A percentile compares a stretch with the other conserved stretches of the same genome.
Evolutionary conservation across 2,888 invertebrate genomes (phyloP).

Genomic region (Harpagoxenus sublaevis): DNA sequence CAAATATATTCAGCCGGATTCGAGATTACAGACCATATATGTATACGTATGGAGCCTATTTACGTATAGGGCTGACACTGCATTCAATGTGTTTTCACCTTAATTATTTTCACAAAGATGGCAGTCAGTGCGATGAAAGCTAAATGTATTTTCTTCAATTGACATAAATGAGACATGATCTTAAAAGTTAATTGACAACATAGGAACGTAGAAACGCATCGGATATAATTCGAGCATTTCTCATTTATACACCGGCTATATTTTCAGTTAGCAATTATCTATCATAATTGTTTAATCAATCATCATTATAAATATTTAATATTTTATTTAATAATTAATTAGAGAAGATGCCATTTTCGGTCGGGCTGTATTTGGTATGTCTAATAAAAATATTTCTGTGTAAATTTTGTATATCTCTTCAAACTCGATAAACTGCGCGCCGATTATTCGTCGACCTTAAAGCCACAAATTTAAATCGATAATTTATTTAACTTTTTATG

Average conservation of each 20-base stretch:
- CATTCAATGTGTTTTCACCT: not conserved
- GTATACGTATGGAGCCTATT: not conserved
- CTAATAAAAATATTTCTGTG: too few species aligned
- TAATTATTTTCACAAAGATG: slow-evolving; percentile 26
- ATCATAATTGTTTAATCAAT: not conserved
- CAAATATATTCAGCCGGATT: slow-evolving; percentile 41
- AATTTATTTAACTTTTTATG: too few species aligned
- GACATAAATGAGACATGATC: not conserved
- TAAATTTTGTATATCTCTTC: too few species aligned
- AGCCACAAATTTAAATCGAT: too few species aligned
- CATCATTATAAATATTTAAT: not conserved
- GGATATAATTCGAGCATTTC: not conserved
- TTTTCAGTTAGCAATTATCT: not conserved
- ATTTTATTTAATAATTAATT: not conserved
- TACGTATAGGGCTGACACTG: not conserved
- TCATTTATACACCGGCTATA: not conserved
- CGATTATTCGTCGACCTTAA: too few species aligned
- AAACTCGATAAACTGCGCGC: too few species aligned
- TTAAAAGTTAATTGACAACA: not conserved
- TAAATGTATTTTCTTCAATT: not conserved
- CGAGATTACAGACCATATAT: not conserved
- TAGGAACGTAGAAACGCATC: not conserved
- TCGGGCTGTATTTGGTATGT: too few species aligned
- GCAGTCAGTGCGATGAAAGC: not conserved
- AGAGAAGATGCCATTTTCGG: too few species aligned